Evolutionary conservation across 2,113 vertebrate genomes (phyloP).

Genomic region (Rhinopithecus roxellana): DNA sequence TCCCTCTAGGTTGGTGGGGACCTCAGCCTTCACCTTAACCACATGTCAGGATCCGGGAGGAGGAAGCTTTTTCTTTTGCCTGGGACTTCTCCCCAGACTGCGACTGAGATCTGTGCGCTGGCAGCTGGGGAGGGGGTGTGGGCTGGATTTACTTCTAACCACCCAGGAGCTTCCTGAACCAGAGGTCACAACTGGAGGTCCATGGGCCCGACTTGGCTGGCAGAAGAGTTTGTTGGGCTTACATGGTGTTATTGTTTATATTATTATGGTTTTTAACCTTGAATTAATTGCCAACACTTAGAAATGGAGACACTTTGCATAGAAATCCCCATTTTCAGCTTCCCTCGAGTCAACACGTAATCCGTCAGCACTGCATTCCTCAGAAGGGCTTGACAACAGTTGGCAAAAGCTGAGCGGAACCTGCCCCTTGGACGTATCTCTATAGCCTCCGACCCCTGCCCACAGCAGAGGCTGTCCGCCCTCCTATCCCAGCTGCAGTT

Average conservation of each 20-base stretch:
- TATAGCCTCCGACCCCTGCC: accelerated
- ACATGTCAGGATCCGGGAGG: not conserved
- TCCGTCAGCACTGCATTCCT: accelerated
- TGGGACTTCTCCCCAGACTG: not conserved
- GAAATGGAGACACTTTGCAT: not conserved
- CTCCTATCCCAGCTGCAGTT: accelerated
- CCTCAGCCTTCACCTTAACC: not conserved
- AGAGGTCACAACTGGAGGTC: too few species aligned
- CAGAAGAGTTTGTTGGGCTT: not conserved
- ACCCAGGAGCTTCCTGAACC: accelerated
- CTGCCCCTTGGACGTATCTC: not conserved
- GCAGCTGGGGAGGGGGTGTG: not conserved
- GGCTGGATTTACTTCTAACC: not conserved
- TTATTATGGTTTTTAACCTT: not conserved
- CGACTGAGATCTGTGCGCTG: not conserved
- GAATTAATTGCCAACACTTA: not conserved
- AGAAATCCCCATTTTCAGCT: not conserved
- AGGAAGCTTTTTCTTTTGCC: not conserved
- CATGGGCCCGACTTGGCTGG: not conserved
- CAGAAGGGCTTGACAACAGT: too few species aligned
- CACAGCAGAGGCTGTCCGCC: not conserved
- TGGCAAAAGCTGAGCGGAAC: not conserved
- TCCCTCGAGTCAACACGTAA: not conserved
- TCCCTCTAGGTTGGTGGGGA: not conserved
- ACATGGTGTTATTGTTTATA: not conserved